A percentile compares a stretch with the other conserved stretches of the same genome.
These are phyloP conservation scores for Eonycteris spelaea DNA, from an alignment of 2,113 vertebrate genomes.

Conservation along the genomic window DNA sequence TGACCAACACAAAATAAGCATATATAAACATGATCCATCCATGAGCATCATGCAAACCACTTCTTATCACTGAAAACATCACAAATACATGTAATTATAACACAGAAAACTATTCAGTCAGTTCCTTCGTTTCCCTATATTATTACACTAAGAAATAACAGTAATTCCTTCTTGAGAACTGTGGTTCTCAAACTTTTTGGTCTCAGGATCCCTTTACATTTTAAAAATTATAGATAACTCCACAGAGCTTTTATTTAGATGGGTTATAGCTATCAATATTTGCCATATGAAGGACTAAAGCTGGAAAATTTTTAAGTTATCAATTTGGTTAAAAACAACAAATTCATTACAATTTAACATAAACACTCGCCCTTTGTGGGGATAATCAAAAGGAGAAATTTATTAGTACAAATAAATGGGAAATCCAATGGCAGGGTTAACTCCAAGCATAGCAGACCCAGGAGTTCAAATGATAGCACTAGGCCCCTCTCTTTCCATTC, in stretches of 20 bases:
- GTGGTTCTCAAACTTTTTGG: neutral
- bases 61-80: neutral
- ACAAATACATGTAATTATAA: neutral
- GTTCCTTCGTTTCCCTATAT: neutral
- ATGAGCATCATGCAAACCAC: neutral
- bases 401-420: neutral
- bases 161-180: neutral
- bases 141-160: neutral
- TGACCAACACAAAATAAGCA: neutral
- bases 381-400: neutral
- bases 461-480: neutral
- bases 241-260: conserved; percentile 15
- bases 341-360: neutral
- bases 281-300: neutral
- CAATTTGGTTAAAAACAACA: neutral
- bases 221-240: neutral
- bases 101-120: neutral
- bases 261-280: neutral
- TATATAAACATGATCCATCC: neutral
- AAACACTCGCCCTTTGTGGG: neutral
- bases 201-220: neutral
- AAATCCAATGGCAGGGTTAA: neutral
- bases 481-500: neutral
- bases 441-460: neutral
- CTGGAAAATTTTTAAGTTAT: neutral